phyloP scores from a whole-genome alignment of 2,797 vertebrate species.

The Botia kubotai region DNA sequence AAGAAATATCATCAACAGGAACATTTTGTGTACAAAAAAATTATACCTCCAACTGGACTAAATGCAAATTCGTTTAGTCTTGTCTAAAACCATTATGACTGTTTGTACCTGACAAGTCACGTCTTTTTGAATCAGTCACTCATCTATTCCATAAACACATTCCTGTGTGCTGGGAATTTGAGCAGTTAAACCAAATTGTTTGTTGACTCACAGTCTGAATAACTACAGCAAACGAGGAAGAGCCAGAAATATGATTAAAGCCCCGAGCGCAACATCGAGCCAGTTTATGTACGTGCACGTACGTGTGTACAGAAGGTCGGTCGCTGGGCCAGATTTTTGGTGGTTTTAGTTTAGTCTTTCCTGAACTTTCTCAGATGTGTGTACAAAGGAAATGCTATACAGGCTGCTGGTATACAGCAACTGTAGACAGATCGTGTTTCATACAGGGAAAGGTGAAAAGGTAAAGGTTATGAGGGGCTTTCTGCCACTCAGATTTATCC shows the following conservation, averaged over 20 bases:
- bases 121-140: conserved; percentile 41
- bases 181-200: conserved; percentile 38
- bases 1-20: neutral
- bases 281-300: conserved; percentile 6
- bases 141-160: conserved; percentile 41
- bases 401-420: neutral
- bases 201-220: conserved; percentile 53
- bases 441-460: conserved; percentile 35
- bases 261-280: neutral
- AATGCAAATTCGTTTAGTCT: conserved; percentile 34
- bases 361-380: conserved; percentile 27
- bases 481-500: no score
- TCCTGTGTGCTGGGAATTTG: conserved; percentile 24
- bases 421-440: conserved; percentile 24
- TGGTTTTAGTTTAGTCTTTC: conserved; percentile 33
- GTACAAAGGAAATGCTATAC: conserved; percentile 15
- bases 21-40: neutral
- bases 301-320: conserved; percentile 4
- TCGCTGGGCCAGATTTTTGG: conserved; percentile 30
- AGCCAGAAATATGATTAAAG: conserved; percentile 51
- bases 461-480: conserved; percentile 21
- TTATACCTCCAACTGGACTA: conserved; percentile 1
- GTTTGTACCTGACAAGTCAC: conserved; percentile 26
- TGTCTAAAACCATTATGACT: conserved; percentile 38
- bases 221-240: conserved; percentile 41